Conservation (phyloP, 2,113 vertebrate genomes). For the Ictalurus furcatus region DNA sequence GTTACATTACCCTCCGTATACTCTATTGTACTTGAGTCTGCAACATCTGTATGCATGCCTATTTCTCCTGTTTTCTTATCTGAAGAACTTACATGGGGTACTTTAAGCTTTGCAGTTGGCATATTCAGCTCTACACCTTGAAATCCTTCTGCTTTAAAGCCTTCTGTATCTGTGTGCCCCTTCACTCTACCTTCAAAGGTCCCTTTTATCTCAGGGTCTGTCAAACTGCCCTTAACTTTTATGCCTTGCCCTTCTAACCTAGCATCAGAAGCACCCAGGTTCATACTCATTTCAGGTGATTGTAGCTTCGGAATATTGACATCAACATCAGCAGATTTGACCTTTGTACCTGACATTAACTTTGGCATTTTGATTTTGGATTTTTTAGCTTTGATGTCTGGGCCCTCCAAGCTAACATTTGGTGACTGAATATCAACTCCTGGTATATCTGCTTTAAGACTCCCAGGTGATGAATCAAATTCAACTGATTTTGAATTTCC, state of each 20-base stretch:
- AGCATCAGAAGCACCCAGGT: conserved; percentile 42
- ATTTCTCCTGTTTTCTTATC: conserved; percentile 58
- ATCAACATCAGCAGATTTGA: conserved; percentile 62
- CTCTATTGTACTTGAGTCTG: conserved; percentile 58
- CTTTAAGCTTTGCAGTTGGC: conserved; percentile 29
- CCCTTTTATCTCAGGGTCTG: conserved; percentile 25
- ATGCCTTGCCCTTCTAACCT: conserved; percentile 49
- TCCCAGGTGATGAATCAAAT: conserved; percentile 63
- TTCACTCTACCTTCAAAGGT: conserved; percentile 28
- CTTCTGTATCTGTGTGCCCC: background rate
- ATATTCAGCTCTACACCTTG: conserved; percentile 26
- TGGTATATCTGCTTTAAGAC: conserved; percentile 53
- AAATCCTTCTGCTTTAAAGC: conserved; percentile 45
- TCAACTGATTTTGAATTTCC: conserved; percentile 66
- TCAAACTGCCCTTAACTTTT: conserved; percentile 43
- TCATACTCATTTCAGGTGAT: conserved; percentile 51
- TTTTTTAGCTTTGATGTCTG: conserved; percentile 71
- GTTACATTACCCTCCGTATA: conserved; percentile 68
- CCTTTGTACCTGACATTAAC: conserved; percentile 61
- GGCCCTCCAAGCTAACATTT: conserved; percentile 61
- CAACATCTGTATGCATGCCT: conserved; percentile 50
- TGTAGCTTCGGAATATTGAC: conserved; percentile 66
- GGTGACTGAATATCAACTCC: conserved; percentile 50
- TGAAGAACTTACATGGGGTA: conserved; percentile 9
- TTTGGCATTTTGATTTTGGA: conserved; percentile 70